Base-by-base conservation (phyloP, 1,140 invertebrate genomes). In the Halictus rubicundus region DNA sequence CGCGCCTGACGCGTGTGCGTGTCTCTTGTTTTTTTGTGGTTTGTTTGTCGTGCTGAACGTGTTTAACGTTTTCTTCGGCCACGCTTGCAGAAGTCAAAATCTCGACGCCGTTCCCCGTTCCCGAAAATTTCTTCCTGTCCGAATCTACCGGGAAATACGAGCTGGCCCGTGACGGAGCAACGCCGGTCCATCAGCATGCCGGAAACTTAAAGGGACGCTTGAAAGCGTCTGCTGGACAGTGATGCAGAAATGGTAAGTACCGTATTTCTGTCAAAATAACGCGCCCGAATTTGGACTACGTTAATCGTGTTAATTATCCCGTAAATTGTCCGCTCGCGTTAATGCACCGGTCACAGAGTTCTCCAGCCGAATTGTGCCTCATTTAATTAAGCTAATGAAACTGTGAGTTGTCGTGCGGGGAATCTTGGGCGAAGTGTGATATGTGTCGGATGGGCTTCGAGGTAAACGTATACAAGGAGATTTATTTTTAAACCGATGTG, bases 1-100 rank as follows among this genome's bases (percentile, higher is more conserved):
- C 87, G 88, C 87, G 89, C 86, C 80, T 87, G 72, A 87, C 89
- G 89, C 86, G 88, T 89, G 87, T 87, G 86, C 78, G 81, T 79
- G 66, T 82, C 65, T 64, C 8, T 42, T n/a, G n/a, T n/a, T 37
- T 42, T 37, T 37, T 19, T 25, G 46, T 42, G 64, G 12, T 57
- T 54, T 54, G 64, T 77, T 71, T 14, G 19, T 59, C 46, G 72
- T 52, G 21, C 19, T 23, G 23, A 21, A 64, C 52, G 72, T 76
- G 78, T 32, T 61, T 19, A 14, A 16, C n/a, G 65, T 14, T 9
- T n/a, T 39, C 52, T 10, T 21, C 37, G 27, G 32, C 37, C 49
- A 32, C 52, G 25, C 25, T 59, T 32, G n/a, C 23, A 66, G 49
- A 52, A 39, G 49, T 52, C 59, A n/a, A 32, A 32, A 27, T 54